Evolutionary conservation across 2,888 invertebrate genomes (phyloP).

Genomic region (Leptarthrus brevirostris): DNA sequence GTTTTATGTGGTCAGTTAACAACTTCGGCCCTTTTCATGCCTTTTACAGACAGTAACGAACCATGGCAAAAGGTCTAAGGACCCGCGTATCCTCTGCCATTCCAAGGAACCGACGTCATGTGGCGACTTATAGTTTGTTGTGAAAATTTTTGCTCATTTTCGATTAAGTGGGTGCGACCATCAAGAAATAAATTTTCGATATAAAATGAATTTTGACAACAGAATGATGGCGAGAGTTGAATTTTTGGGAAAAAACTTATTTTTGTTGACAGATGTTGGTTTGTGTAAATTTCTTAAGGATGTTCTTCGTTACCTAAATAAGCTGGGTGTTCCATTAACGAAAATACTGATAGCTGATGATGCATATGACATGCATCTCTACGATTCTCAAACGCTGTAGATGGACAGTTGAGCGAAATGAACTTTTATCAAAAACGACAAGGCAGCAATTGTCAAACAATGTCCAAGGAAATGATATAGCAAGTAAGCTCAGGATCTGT

Average conservation of each 20-base stretch:
- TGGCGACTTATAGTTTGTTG: conserved; percentile 31
- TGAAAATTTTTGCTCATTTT: conserved; percentile 39
- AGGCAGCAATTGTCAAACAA: no score
- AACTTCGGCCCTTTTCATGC: neutral
- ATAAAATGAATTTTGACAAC: conserved; percentile 25
- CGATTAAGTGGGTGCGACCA: conserved; percentile 39
- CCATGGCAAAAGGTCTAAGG: neutral
- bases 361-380: no score
- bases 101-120: conserved; percentile 25
- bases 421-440: no score
- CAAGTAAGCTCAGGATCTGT: no score
- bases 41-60: neutral
- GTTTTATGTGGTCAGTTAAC: conserved; percentile 10
- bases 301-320: no score
- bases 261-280: neutral
- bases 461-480: no score
- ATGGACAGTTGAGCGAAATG: no score
- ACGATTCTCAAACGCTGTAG: no score
- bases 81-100: conserved; percentile 17
- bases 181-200: conserved; percentile 14
- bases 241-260: neutral
- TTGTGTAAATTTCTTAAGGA: no score
- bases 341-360: no score
- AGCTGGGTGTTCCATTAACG: no score
- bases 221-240: neutral